A percentile compares a stretch with the other conserved stretches of the same genome.
phyloP scores from a whole-genome alignment of 2,888 invertebrate genomes.

The Uloborus plumipes region DNA sequence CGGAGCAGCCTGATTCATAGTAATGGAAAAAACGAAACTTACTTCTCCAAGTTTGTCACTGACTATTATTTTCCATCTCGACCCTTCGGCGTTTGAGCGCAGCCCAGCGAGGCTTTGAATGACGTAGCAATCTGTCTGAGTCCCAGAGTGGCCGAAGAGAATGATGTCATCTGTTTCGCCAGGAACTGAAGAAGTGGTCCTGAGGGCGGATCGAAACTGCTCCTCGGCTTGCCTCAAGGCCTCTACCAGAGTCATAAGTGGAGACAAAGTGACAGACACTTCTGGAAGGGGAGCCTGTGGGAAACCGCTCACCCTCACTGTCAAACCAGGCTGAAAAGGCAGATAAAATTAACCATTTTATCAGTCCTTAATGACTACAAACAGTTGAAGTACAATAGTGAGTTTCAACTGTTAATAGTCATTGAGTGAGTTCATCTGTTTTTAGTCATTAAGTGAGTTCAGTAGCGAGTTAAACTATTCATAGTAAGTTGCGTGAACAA shows the following conservation, averaged over 20 bases:
- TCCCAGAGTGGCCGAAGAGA: background rate
- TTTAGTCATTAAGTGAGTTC: too few species aligned
- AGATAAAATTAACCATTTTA: too few species aligned
- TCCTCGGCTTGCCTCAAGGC: slow-evolving; percentile 15
- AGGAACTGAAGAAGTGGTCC: background rate
- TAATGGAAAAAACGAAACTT: background rate
- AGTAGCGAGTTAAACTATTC: too few species aligned
- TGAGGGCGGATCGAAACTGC: slow-evolving; percentile 6
- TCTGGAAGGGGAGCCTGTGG: background rate
- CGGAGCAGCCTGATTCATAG: background rate
- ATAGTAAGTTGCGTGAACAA: too few species aligned
- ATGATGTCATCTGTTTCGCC: background rate
- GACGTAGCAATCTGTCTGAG: slow-evolving; percentile 14
- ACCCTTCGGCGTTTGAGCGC: background rate
- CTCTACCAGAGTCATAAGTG: slow-evolving; percentile 21
- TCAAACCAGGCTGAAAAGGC: slow-evolving; percentile 9
- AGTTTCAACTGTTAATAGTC: too few species aligned
- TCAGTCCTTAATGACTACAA: too few species aligned
- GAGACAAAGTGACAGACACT: slow-evolving; percentile 11
- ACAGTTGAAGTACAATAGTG: too few species aligned
- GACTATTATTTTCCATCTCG: slow-evolving; percentile 1
- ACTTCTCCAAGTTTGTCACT: slow-evolving; percentile 1
- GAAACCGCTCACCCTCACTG: slow-evolving; percentile 2
- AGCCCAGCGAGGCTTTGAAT: background rate
- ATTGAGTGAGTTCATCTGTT: too few species aligned